These are phyloP conservation scores for Orchesella flavescens DNA, from an alignment of 2,888 invertebrate genomes.

Conservation along the genomic window DNA sequence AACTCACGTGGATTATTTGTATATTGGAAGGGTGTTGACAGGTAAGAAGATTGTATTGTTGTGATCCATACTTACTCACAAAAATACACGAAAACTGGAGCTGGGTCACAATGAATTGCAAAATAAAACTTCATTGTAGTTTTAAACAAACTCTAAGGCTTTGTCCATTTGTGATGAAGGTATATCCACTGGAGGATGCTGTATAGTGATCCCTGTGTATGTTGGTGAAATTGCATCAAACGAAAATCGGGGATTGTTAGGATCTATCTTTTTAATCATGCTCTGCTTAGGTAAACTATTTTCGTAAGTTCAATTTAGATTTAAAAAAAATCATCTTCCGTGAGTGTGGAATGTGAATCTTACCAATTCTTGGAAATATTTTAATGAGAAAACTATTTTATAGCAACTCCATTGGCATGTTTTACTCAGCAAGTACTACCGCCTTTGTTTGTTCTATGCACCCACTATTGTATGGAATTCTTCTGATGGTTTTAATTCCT, in stretches of 20 bases:
- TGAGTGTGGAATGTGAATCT: no score
- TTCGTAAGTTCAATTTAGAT: slow-evolving; percentile 69
- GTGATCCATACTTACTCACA: no score
- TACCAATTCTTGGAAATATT: no score
- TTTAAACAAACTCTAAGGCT: no score
- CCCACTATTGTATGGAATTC: slow-evolving; percentile 78
- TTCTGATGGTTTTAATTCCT: slow-evolving; percentile 83
- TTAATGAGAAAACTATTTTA: background rate
- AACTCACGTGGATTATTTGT: slow-evolving; percentile 73
- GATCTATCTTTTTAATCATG: slow-evolving; percentile 86
- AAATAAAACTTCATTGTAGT: no score
- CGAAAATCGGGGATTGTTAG: slow-evolving; percentile 85
- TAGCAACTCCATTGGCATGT: slow-evolving; percentile 84
- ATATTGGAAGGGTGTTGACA: slow-evolving; percentile 61
- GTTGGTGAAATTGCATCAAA: slow-evolving; percentile 78
- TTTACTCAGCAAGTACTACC: slow-evolving; percentile 79
- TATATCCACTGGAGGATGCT: slow-evolving; percentile 74
- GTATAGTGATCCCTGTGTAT: slow-evolving; percentile 75
- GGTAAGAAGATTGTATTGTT: no score
- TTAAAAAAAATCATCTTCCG: background rate
- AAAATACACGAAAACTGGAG: no score
- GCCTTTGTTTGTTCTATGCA: slow-evolving; percentile 79
- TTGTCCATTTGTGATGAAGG: slow-evolving; percentile 70
- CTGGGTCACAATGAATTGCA: no score
- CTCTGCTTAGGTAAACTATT: slow-evolving; percentile 82